Base-by-base conservation (phyloP, 2,888 invertebrate genomes). In the Eupithecia subfuscata region DNA sequence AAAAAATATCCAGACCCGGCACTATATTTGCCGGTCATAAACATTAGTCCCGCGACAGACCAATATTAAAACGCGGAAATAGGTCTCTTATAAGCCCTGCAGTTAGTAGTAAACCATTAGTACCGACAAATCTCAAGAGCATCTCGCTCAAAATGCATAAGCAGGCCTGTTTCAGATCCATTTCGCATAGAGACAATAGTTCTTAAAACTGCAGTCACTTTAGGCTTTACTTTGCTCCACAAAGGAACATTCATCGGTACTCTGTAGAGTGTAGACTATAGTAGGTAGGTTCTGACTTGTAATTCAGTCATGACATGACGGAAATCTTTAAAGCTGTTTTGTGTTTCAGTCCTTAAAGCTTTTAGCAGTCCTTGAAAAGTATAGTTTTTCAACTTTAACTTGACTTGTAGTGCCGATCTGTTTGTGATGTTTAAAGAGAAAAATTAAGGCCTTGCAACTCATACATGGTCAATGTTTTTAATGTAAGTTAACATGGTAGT, bases 201-300 rank as follows among this genome's bases (percentile, higher is more conserved):
- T 89, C 91, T 90, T 89, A 90, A 88, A 90, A 88, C 86, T 85
- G 88, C 85, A 86, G 89, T 88, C 88, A 89, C 91, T 92, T 89
- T 89, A 88, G 92, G 88, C 87, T 85, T 90, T 89, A 91, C 90
- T 91, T 89, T 85, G 82, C 77, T 77, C 80, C 87, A 91, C 91
- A 93, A 92, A 92, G 91, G 89, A 86, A 91, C 87, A 89, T 90
- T 90, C 87, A 85, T 4, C 82, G 83, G 85, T 85, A 85, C 84
- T 85, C 81, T 83, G 80, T 78, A 34, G 12, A 12, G 70, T 82
- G 2, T 77, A n/a, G n/a, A n/a, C n/a, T n/a, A n/a, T 78, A 63
- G 18, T 81, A 82, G 82, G 81, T 82, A 81, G 79, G 3, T 65
- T 37, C n/a, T 83, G 84, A 85, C 83, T 85, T 81, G 84, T 83